Evolutionary conservation across 2,113 vertebrate species (phyloP).

Genomic region (Hemiscyllium ocellatum): DNA sequence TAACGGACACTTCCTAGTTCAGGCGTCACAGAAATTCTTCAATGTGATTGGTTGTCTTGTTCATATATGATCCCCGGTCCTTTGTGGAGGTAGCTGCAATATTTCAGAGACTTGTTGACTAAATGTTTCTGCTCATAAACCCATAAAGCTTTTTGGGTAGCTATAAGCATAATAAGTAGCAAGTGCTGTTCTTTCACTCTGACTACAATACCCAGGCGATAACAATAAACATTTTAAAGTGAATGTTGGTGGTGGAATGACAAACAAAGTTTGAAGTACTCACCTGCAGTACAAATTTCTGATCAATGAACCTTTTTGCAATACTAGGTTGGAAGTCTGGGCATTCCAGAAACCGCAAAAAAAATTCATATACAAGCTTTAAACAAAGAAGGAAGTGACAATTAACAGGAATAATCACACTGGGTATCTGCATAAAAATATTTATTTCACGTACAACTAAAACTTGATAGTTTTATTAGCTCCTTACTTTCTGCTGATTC

Average conservation of each 20-base stretch:
- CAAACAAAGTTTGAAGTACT: constrained; percentile 38
- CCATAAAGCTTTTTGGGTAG: not conserved
- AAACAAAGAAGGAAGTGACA: constrained; percentile 43
- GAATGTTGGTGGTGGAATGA: not conserved
- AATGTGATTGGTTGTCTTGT: not conserved
- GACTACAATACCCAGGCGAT: not conserved
- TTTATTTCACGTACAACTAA: not conserved
- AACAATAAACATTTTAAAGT: not conserved
- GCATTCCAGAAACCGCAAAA: constrained; percentile 92
- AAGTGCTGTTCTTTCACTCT: not conserved
- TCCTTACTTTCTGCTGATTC: not conserved
- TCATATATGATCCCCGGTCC: not conserved
- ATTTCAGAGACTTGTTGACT: not conserved
- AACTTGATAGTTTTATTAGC: not conserved
- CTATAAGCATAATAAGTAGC: not conserved
- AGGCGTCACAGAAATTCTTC: not conserved
- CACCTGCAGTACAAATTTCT: constrained; percentile 98
- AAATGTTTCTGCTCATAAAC: not conserved
- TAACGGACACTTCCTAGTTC: not conserved
- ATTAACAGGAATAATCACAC: not conserved
- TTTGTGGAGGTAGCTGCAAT: not conserved
- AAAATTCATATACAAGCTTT: constrained; percentile 95
- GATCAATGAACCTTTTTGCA: constrained; percentile 89
- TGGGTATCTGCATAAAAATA: not conserved
- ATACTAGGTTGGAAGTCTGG: constrained; percentile 94